Conservation (phyloP, 2,888 invertebrate species). For the Leptinotarsa peninsularis region DNA sequence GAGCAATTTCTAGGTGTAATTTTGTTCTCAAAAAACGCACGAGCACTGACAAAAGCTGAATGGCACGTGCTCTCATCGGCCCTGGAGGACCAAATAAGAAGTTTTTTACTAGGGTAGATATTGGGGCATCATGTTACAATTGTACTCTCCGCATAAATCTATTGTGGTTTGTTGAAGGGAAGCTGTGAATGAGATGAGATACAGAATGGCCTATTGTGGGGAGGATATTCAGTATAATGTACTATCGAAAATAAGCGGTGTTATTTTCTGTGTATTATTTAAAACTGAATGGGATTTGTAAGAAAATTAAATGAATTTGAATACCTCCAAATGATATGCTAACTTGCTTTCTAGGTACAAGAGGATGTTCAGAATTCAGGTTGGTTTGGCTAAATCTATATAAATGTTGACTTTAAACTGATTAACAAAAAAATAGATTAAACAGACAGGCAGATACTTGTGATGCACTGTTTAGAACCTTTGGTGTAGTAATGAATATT, state of each 20-base stretch:
- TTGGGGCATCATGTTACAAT: slow-evolving; percentile 55
- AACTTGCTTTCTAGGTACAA: no score
- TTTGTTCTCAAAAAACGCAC: slow-evolving; percentile 39
- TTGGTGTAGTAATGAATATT: no score
- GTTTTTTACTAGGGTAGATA: slow-evolving; percentile 52
- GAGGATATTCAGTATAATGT: slow-evolving; percentile 46
- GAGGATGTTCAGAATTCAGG: no score
- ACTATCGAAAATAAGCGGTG: slow-evolving; percentile 26
- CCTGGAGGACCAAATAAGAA: slow-evolving; percentile 48
- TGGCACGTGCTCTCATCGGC: slow-evolving; percentile 42
- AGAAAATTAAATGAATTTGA: not conserved
- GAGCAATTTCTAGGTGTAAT: slow-evolving; percentile 33
- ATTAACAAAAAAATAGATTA: no score
- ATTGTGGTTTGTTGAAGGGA: slow-evolving; percentile 51
- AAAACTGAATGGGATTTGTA: slow-evolving; percentile 1
- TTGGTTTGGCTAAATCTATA: no score
- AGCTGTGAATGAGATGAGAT: slow-evolving; percentile 55
- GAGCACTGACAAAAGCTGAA: slow-evolving; percentile 34
- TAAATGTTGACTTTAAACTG: no score
- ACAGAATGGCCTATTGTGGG: slow-evolving; percentile 43
- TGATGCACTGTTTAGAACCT: no score
- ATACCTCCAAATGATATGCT: not conserved
- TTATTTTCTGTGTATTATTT: slow-evolving; percentile 7
- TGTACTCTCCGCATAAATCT: slow-evolving; percentile 51
- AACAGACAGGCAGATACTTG: no score